These are phyloP conservation scores for Grallaria varia DNA, from an alignment of 2,113 vertebrate genomes.

Conservation along the genomic window DNA sequence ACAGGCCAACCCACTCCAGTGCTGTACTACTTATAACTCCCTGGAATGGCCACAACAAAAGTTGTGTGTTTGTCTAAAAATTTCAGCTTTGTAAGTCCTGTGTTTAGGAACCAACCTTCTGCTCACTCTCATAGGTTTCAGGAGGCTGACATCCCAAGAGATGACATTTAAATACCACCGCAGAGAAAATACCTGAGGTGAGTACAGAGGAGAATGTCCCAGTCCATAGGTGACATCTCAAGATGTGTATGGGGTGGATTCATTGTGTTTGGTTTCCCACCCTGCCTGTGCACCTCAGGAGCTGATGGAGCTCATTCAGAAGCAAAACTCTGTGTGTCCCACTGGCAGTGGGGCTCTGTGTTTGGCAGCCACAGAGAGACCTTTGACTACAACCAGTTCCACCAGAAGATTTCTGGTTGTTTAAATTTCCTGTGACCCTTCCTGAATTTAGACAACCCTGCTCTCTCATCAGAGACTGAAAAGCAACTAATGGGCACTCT, in stretches of 20 bases:
- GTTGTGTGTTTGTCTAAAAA: neutral
- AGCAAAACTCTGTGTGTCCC: neutral
- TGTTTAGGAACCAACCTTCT: neutral
- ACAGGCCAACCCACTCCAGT: neutral
- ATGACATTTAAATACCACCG: neutral
- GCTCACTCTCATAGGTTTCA: neutral
- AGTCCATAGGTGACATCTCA: neutral
- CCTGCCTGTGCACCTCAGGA: neutral
- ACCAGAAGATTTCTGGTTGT: neutral
- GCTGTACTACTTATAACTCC: neutral
- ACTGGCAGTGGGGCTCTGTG: neutral
- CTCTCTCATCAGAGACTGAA: neutral
- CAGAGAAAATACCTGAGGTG: neutral
- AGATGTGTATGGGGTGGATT: rapidly evolving
- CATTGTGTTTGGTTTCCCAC: neutral
- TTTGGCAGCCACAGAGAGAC: neutral
- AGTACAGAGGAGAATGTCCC: neutral
- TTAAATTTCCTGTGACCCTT: neutral
- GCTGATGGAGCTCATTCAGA: neutral
- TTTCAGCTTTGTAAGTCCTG: neutral
- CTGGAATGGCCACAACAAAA: neutral
- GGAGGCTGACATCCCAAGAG: neutral
- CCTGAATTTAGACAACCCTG: neutral
- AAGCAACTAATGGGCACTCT: neutral
- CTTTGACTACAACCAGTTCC: neutral